Base-by-base conservation (phyloP, 2,888 invertebrate species). In the Aphidoletes aphidimyza region DNA sequence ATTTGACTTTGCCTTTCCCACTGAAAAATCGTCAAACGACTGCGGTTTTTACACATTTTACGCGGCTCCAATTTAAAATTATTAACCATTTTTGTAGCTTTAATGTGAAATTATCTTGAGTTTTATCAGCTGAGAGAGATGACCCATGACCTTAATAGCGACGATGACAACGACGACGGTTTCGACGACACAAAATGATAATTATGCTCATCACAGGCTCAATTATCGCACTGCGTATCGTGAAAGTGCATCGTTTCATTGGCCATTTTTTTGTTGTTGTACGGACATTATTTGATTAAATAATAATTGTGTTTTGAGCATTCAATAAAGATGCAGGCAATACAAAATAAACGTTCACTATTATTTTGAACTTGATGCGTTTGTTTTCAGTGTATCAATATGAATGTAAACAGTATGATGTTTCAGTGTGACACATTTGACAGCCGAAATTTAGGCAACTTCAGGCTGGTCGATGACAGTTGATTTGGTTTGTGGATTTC, bases 81-180 rank as follows among this genome's bases (percentile, higher is more conserved):
- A 54, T 54, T 9, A 54, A 1, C 3, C 2, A 54, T 3, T 54
- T 22, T 54, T 22, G 22, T 54, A 3, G 54, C 47, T 69, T 69
- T 69, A 30, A 30, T 54, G 54, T 22, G 5, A 14, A 3, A 14
- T 2, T 5, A 9, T 17, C 8, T 30, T 8, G 9, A 30, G 30
- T 30, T 69, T 69, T 69, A 69, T 69, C 69, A 69, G 69, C 14
- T 11, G 30, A 14, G 2, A 14, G 30, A 69, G 34, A 69, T 69
- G 69, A 69, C 69, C 69, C 69, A 69, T 69, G 69, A 69, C 69
- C 69, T 14, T 2, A 69, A 69, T 69, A 54, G 9, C 17, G 3
- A 54, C n/a, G 6, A 22, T 22, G 22, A 54, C 22, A 54, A 22
- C 22, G n/a, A n/a, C 17, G 3, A 54, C n/a, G 6, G 9, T 22